phyloP scores from a whole-genome alignment of 2,113 vertebrate genomes.

The Hippopotamus amphibius region DNA sequence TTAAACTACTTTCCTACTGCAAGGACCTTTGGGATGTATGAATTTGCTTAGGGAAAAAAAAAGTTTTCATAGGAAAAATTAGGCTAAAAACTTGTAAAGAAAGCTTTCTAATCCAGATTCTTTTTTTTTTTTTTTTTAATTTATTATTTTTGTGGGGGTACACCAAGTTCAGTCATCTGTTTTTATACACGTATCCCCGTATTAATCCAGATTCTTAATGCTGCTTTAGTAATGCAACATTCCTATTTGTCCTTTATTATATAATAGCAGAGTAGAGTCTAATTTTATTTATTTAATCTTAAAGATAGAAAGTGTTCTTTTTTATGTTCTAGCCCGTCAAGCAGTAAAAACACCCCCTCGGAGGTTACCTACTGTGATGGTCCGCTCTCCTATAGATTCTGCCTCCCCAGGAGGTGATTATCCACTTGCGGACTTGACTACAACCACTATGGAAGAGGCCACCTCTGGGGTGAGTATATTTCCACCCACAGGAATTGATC shows the following conservation, averaged over 20 bases:
- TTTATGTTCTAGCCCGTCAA: slow-evolving; percentile 92
- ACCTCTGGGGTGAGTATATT: slow-evolving; percentile 88
- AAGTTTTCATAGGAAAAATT: not conserved
- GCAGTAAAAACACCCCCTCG: slow-evolving; percentile 96
- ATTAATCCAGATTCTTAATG: not conserved
- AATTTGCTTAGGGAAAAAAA: slow-evolving; percentile 21
- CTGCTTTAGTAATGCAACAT: not conserved
- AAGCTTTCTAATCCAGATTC: slow-evolving; percentile 43
- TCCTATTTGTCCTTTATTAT: not conserved
- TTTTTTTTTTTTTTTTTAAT: too few relatives aligned
- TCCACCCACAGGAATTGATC: slow-evolving; percentile 29
- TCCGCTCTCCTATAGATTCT: slow-evolving; percentile 94
- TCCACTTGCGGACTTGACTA: slow-evolving; percentile 89
- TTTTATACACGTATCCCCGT: too few relatives aligned
- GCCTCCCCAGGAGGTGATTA: slow-evolving; percentile 94
- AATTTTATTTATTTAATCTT: slow-evolving; percentile 45
- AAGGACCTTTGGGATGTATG: not conserved
- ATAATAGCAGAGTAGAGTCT: not conserved
- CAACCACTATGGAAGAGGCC: slow-evolving; percentile 89
- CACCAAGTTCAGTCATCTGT: too few relatives aligned
- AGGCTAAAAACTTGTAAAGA: slow-evolving; percentile 5
- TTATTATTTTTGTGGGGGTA: too few relatives aligned
- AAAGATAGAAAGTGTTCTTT: slow-evolving; percentile 36
- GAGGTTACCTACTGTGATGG: slow-evolving; percentile 93
- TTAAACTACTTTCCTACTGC: not conserved